These are phyloP conservation scores for Axinella damicornis DNA, from an alignment of 37 sponge, comb jelly and placozoan species.

Conservation along the genomic window DNA sequence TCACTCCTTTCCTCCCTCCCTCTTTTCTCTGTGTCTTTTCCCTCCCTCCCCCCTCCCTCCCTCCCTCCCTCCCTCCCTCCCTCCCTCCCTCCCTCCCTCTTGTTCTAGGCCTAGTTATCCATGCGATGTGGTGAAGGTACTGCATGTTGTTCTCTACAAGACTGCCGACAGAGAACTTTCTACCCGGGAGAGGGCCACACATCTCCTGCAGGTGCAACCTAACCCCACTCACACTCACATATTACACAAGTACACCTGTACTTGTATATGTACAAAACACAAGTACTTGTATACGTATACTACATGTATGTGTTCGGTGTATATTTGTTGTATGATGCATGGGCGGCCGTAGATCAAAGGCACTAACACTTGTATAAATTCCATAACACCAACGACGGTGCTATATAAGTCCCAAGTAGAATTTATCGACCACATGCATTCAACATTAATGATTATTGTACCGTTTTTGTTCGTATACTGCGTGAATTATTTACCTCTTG, in stretches of 20 bases:
- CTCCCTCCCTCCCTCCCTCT: too few species aligned
- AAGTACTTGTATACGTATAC: background rate
- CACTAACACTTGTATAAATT: too few species aligned
- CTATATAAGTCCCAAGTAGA: too few species aligned
- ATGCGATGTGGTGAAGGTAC: constrained; percentile 80
- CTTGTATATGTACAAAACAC: constrained; percentile 8
- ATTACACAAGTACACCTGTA: background rate
- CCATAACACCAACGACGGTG: too few species aligned
- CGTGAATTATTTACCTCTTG: too few species aligned
- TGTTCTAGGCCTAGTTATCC: constrained; percentile 81
- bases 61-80: background rate
- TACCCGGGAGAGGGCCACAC: constrained; percentile 78
- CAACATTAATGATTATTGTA: too few species aligned
- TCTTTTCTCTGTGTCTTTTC: background rate
- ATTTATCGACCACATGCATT: too few species aligned
- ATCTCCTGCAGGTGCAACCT: constrained; percentile 82
- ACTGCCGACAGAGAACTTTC: constrained; percentile 73
- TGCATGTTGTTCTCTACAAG: constrained; percentile 88
- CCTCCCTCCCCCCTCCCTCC: too few species aligned
- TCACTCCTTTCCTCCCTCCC: background rate
- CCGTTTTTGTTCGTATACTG: too few species aligned
- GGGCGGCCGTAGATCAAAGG: too few species aligned
- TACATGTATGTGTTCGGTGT: background rate
- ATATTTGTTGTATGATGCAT: too few species aligned
- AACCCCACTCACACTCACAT: too few species aligned